Conservation (phyloP, 2,888 invertebrate species). For the Ryuthela nishihirai region DNA sequence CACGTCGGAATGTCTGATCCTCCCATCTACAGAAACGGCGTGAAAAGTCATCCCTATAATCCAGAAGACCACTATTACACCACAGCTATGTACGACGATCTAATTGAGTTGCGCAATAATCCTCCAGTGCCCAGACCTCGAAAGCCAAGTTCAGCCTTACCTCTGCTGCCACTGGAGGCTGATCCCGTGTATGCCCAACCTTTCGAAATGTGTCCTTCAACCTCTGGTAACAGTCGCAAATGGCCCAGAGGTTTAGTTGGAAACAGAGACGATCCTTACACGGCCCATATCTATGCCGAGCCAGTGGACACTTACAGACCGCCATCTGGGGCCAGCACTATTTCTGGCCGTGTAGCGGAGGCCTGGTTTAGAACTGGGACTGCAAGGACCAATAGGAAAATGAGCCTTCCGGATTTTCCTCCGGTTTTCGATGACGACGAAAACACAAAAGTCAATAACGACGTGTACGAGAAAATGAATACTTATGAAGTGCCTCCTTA, state of each 20-base stretch:
- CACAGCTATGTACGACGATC: slow-evolving; percentile 4
- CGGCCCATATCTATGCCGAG: slow-evolving; percentile 30
- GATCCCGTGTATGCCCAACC: slow-evolving; percentile 33
- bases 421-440: neutral
- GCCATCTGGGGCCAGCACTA: neutral
- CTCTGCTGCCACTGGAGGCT: slow-evolving; percentile 15
- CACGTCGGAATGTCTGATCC: slow-evolving; percentile 12
- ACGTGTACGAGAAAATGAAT: too few relatives aligned
- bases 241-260: too few relatives aligned
- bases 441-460: too few relatives aligned
- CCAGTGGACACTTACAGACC: slow-evolving; percentile 18
- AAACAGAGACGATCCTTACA: slow-evolving; percentile 13
- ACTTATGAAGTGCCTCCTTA: too few relatives aligned
- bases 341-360: slow-evolving; percentile 1
- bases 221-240: neutral
- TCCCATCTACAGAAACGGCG: neutral
- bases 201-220: slow-evolving; percentile 12
- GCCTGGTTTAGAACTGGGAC: slow-evolving; percentile 9
- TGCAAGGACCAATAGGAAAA: slow-evolving; percentile 4
- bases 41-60: neutral
- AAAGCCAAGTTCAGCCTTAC: slow-evolving; percentile 11
- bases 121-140: neutral
- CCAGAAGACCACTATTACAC: too few relatives aligned
- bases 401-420: slow-evolving; percentile 7
- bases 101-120: slow-evolving; percentile 15